Base-by-base conservation (phyloP, 2,888 invertebrate genomes). In the Amphipoea oculea region DNA sequence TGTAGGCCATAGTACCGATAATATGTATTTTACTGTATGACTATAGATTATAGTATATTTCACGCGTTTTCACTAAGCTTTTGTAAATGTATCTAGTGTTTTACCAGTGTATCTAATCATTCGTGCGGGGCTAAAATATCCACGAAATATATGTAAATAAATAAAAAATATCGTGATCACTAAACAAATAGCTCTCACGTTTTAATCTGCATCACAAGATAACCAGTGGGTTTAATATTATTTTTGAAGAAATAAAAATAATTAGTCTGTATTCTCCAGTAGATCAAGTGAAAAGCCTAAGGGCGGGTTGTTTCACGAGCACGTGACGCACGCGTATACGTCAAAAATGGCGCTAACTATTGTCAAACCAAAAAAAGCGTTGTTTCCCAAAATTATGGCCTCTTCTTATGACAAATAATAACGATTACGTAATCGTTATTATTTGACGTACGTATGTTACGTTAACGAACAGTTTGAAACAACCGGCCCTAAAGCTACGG, bases 1-100 rank as follows among this genome's bases (percentile, higher is more conserved):
- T 84, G 60, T 84, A 74, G n/a, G 57, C 48, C 42, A 72, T 86
- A 74, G 5, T 84, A 84, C 40, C 62, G 14, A 51, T 85, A 42
- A 81, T 79, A 81, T 80, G 67, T 69, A 85, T 54, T 69, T 66
- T 65, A 83, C 54, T 81, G 40, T 65, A 73, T 73, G 60, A 57
- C 5, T 62, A 68, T 71, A 77, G 66, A 51, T 45, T 40, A 67
- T 71, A 83, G 78, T 45, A 78, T 72, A 76, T 17, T 48, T 48
- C 20, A 63, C 12, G 54, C 40, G 62, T 70, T 73, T 74, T 73
- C 48, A 36, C 67, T 23, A 48, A 70, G 11, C 42, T 85, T 86
- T 86, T 51, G 36, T 68, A 81, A 65, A 65, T 76, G 5, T 74
- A 29, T 29, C 29, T 29, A 70, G 65, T 69, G 68, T 75, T 85